Evolutionary conservation across 2,797 vertebrate species (phyloP).

Genomic region (Podarcis siculus): DNA sequence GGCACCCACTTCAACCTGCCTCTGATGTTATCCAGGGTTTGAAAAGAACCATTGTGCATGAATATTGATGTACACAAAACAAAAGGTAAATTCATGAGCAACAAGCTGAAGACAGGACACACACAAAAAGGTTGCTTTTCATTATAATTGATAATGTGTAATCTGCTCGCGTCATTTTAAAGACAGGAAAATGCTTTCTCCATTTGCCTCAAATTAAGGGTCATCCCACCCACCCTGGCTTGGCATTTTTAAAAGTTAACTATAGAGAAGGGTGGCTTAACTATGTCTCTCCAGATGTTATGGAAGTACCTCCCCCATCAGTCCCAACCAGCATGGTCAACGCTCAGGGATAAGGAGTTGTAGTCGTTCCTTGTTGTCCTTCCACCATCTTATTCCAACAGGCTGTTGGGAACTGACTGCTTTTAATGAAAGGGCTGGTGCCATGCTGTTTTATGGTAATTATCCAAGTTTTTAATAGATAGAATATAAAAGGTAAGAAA

Average conservation of each 20-base stretch:
- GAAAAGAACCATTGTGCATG: not conserved
- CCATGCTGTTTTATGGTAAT: no score
- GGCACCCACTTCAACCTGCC: not conserved
- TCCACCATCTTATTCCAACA: no score
- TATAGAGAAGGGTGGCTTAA: not conserved
- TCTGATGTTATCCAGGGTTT: slow-evolving; percentile 27
- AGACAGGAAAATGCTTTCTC: not conserved
- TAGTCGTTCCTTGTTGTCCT: no score
- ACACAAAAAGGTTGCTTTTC: not conserved
- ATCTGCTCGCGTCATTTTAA: not conserved
- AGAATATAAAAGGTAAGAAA: no score
- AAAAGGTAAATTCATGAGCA: slow-evolving; percentile 7
- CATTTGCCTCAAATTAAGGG: not conserved
- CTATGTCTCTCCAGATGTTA: no score
- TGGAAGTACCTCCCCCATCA: no score
- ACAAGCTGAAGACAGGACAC: not conserved
- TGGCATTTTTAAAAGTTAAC: not conserved
- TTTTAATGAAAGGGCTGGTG: no score
- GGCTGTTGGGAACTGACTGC: no score
- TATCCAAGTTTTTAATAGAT: no score
- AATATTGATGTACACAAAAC: slow-evolving; percentile 34
- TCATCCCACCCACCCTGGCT: not conserved
- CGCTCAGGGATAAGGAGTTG: no score
- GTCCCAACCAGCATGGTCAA: no score
- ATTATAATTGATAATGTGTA: not conserved